Conservation (phyloP, 2,888 invertebrate genomes). For the Exocentrus adspersus region DNA sequence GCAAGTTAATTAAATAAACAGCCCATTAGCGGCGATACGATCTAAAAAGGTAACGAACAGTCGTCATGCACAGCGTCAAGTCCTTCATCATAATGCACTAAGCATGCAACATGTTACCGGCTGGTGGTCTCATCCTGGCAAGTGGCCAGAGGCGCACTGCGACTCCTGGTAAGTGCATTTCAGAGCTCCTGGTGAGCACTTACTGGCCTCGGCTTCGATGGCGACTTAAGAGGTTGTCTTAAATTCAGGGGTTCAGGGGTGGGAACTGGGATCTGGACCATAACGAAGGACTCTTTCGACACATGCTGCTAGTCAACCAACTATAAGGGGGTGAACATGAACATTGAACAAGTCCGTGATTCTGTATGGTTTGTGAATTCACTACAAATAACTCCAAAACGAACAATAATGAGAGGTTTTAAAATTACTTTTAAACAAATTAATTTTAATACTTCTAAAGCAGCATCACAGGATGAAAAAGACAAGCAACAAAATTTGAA, state of each 20-base stretch:
- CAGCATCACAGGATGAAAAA: too few species aligned
- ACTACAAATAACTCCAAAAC: too few species aligned
- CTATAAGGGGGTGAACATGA: neutral
- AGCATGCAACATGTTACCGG: conserved; percentile 35
- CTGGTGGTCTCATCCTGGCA: conserved; percentile 48
- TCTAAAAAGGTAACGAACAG: conserved; percentile 9
- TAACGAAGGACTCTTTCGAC: neutral
- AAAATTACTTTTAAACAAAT: too few species aligned
- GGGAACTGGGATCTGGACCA: neutral
- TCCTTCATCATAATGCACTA: conserved; percentile 20
- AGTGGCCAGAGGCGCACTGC: conserved; percentile 62
- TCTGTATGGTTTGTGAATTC: too few species aligned
- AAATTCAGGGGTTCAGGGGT: conserved; percentile 6
- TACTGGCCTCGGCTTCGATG: neutral
- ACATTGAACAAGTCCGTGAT: neutral
- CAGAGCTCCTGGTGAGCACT: conserved; percentile 24
- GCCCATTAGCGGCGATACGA: conserved; percentile 14
- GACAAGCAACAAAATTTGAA: neutral
- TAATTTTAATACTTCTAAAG: too few species aligned
- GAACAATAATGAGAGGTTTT: too few species aligned
- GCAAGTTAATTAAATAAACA: conserved; percentile 20
- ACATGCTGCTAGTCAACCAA: neutral
- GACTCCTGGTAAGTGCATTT: conserved; percentile 39
- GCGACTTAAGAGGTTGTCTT: conserved; percentile 15
- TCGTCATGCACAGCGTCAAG: conserved; percentile 21